Conservation (phyloP, 1,140 invertebrate genomes). For the Agrilus planipennis region DNA sequence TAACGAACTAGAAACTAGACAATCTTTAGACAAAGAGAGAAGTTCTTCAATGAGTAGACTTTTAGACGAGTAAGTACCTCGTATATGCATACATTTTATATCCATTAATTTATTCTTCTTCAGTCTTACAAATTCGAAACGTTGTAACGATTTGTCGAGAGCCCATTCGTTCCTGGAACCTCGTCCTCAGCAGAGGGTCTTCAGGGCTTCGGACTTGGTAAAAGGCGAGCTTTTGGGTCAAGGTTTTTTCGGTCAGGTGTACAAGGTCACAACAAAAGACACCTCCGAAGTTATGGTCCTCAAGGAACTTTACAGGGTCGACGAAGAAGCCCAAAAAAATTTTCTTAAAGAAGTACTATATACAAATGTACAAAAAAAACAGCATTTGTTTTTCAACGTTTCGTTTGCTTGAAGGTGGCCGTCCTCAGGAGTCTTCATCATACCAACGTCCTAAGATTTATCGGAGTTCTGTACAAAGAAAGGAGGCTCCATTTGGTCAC, state of each 20-base stretch:
- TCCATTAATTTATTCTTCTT: constrained; percentile 8
- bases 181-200: constrained; percentile 65
- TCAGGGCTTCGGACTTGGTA: constrained; percentile 78
- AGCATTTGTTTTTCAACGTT: not conserved
- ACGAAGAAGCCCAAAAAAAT: constrained; percentile 87
- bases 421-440: constrained; percentile 78
- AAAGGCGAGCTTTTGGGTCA: constrained; percentile 82
- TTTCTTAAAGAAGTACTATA: constrained; percentile 79
- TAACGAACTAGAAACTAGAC: constrained; percentile 29
- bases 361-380: not conserved
- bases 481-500: constrained; percentile 83
- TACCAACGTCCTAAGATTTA: constrained; percentile 81
- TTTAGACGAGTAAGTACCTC: constrained; percentile 53
- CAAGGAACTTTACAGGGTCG: constrained; percentile 85
- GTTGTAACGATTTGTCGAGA: constrained; percentile 60
- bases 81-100: not conserved
- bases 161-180: constrained; percentile 81
- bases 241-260: constrained; percentile 88
- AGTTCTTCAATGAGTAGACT: constrained; percentile 76
- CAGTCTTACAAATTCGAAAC: constrained; percentile 26
- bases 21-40: constrained; percentile 54
- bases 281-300: constrained; percentile 91
- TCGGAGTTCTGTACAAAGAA: constrained; percentile 89
- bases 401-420: constrained; percentile 50
- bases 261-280: constrained; percentile 78